Base-by-base conservation (phyloP, 2,113 vertebrate species). In the Forbesichthys agassizii region DNA sequence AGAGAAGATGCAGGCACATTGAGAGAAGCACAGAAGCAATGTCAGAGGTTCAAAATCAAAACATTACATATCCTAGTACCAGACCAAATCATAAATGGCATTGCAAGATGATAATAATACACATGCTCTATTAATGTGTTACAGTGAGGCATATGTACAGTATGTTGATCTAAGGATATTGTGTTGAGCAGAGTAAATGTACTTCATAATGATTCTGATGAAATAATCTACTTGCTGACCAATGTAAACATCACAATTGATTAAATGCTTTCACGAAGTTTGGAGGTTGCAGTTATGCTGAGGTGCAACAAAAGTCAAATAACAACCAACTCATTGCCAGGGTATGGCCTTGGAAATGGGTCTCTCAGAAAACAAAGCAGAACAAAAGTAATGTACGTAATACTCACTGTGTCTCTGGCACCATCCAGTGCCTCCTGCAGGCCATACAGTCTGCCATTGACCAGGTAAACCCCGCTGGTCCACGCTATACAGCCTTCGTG, bases 351-450 rank as follows among this genome's bases (percentile, higher is more conserved):
- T 53, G n/a, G 48, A 36, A 33, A 0, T 4, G 27, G 9, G 58
- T 47, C 46, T 27, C 18, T 20, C 4, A 51, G 27, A 52, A 20
- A 61, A 61, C 11, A 61, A 61, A 42, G 27, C 27, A 27, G 27
- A 27, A 11, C 7, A 62, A 70, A 68, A 0, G 48, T 12, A 64
- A 14, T 27, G 61, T 71, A 18, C 46, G 27, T 27, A 13, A 14
- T 79, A 95, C 98, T 97, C 85, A 99, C 98, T 82, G 94, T 96
- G 83, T 99, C 98, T 94, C 94, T 95, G 73, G 97, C 96, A 71
- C 98, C 96, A 93, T 98, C 97, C 86, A 98, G 94, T 88, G 96
- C 96, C 92, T 99, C 98, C 84, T 98, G 97, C 86, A 99, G 93
- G 86, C 98, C 97, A 27, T 98, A 98, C 75, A 99, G 94, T 84